phyloP scores from a whole-genome alignment of 2,888 invertebrate species.

The Lycophotia porphyrea region DNA sequence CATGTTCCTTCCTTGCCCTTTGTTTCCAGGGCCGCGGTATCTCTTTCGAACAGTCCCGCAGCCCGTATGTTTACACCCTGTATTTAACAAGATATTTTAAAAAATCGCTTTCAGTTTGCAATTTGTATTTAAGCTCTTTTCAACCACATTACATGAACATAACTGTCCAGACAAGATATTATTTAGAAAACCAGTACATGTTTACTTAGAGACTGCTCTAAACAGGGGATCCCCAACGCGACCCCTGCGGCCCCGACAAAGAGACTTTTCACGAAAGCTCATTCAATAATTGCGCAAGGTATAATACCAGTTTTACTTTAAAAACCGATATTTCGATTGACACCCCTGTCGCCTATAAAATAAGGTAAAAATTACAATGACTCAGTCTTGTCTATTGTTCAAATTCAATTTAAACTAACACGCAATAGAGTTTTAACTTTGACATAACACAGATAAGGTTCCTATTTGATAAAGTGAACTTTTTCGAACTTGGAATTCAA shows the following conservation, averaged over 20 bases:
- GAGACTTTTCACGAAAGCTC: constrained; percentile 65
- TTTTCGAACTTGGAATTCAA: constrained; percentile 52
- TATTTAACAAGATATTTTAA: no score
- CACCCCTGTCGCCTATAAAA: accelerated
- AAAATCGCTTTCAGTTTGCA: no score
- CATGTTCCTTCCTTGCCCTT: no score
- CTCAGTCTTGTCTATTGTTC: not conserved
- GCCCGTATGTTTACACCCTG: no score
- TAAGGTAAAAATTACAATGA: constrained; percentile 50
- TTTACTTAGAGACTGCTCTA: not conserved
- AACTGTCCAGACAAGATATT: constrained; percentile 2
- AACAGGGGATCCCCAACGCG: constrained; percentile 45
- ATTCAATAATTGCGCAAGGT: constrained; percentile 81
- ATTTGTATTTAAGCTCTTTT: no score
- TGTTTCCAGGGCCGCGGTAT: no score
- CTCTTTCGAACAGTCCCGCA: no score
- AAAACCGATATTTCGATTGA: constrained; percentile 41
- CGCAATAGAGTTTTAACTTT: constrained; percentile 12
- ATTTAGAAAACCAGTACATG: not conserved
- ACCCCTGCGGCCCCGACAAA: constrained; percentile 39
- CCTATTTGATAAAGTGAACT: not conserved
- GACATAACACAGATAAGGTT: accelerated
- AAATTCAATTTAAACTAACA: constrained; percentile 13
- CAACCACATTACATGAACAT: no score
- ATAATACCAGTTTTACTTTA: constrained; percentile 45